Conservation (phyloP, 2,113 vertebrate genomes). For the Notarius quadriscutis region DNA sequence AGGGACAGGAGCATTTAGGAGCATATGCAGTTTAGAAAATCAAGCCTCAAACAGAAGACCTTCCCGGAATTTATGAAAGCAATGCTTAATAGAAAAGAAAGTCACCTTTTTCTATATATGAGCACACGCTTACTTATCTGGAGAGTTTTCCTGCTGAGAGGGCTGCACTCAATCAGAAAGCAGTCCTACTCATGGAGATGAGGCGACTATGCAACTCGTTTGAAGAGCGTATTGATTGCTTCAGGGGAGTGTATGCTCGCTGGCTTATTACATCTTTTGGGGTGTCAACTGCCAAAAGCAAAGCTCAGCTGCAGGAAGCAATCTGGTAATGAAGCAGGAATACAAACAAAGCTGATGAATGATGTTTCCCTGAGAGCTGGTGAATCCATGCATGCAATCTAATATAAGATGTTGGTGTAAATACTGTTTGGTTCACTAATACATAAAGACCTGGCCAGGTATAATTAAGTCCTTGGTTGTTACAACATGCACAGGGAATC, state of each 20-base stretch:
- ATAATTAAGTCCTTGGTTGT: neutral
- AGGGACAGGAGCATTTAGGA: neutral
- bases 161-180: conserved; percentile 32
- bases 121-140: neutral
- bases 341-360: conserved; percentile 32
- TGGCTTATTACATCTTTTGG: conserved; percentile 37
- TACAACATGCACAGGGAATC: too few relatives aligned
- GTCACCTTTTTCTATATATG: neutral
- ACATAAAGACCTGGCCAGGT: neutral
- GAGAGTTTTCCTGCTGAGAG: conserved; percentile 28
- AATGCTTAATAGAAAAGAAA: neutral
- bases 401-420: neutral
- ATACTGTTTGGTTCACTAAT: neutral
- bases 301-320: conserved; percentile 31
- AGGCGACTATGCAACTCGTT: conserved; percentile 26
- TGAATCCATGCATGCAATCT: conserved; percentile 23
- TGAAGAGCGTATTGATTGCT: conserved; percentile 34
- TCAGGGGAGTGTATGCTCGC: conserved; percentile 1
- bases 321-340: conserved; percentile 36
- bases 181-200: conserved; percentile 2
- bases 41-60: neutral
- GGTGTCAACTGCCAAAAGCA: conserved; percentile 17
- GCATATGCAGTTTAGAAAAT: neutral
- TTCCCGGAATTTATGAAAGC: neutral
- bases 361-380: conserved; percentile 9